Conservation (phyloP, 2,113 vertebrate species). For the Chlamydotis undulata region DNA sequence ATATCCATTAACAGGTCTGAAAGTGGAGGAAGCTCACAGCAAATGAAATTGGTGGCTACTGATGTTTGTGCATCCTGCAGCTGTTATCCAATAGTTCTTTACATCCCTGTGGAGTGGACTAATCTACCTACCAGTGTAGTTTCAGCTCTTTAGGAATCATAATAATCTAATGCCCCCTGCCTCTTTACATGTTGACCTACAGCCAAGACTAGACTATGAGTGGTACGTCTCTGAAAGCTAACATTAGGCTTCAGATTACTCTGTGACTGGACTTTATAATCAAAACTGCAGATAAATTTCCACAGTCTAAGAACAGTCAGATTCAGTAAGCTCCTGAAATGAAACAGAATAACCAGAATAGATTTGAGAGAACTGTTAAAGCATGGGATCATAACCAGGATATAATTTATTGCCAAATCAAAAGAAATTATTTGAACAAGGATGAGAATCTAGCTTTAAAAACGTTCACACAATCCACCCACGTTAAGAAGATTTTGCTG, state of each 20-base stretch:
- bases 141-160: neutral
- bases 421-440: conserved; percentile 7
- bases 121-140: neutral
- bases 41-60: neutral
- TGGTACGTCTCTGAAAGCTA: neutral
- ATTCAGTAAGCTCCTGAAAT: neutral
- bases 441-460: neutral
- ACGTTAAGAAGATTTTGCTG: neutral
- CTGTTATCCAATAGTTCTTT: neutral
- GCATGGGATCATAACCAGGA: neutral
- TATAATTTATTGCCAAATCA: conserved; percentile 21
- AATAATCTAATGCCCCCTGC: neutral
- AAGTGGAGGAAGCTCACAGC: neutral
- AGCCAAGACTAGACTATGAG: neutral
- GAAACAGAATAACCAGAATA: neutral
- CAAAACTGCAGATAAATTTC: neutral
- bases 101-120: neutral
- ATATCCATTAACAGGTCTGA: neutral
- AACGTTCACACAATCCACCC: neutral
- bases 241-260: neutral
- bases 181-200: neutral
- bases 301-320: neutral
- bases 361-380: neutral
- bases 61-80: neutral
- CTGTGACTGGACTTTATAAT: neutral